Percentiles rank a stretch among this genome's conserved stretches.
These are phyloP conservation scores for Ecdyonurus torrentis DNA, from an alignment of 2,888 invertebrate genomes.

Conservation along the genomic window DNA sequence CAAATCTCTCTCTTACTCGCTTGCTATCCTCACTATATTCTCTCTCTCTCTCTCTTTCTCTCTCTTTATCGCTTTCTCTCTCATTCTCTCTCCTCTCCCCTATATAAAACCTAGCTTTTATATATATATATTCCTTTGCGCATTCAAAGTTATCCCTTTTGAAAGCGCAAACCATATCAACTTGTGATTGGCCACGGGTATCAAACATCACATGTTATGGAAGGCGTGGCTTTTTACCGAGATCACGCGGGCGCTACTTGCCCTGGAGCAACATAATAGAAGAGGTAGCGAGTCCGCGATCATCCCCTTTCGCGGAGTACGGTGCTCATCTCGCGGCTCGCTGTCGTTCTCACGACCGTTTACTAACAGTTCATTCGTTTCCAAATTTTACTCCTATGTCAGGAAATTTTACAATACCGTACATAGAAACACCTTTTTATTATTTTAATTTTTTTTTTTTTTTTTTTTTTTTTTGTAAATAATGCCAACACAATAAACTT, in stretches of 20 bases:
- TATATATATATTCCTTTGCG: background rate
- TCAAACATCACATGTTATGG: background rate
- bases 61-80: background rate
- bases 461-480: no score
- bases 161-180: constrained; percentile 1
- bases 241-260: background rate
- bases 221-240: background rate
- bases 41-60: background rate
- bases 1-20: background rate
- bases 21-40: no score
- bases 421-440: no score
- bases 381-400: no score
- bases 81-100: background rate
- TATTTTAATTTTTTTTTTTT: no score
- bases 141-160: constrained; percentile 1
- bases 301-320: no score
- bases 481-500: no score
- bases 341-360: no score
- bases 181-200: background rate
- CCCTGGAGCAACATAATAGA: background rate
- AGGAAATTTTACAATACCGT: no score
- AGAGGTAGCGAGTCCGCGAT: background rate
- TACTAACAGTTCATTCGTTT: no score
- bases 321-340: background rate
- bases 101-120: background rate